phyloP scores from a whole-genome alignment of 2,797 vertebrate genomes.

The Bradypus variegatus region DNA sequence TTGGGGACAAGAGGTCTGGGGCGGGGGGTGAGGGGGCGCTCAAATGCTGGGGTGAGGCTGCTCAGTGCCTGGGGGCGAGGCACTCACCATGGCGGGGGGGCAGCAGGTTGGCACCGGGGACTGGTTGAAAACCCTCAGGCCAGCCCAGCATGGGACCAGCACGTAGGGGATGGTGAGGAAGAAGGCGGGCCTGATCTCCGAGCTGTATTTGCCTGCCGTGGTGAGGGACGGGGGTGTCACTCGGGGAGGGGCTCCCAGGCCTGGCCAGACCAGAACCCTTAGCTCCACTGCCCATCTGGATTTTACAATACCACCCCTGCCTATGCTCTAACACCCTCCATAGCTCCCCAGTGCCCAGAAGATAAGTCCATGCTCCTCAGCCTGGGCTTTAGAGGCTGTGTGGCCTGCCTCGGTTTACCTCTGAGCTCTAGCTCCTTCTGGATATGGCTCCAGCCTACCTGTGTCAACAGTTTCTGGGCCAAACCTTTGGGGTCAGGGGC shows the following conservation, averaged over 20 bases:
- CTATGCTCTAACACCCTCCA: background rate
- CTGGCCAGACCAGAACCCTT: background rate
- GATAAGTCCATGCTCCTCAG: background rate
- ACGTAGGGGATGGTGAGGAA: constrained; percentile 86
- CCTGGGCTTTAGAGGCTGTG: background rate
- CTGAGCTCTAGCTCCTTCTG: background rate
- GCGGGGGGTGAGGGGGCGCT: background rate
- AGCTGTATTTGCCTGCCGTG: constrained; percentile 85
- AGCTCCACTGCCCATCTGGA: background rate
- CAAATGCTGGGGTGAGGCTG: background rate
- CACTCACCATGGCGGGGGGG: constrained; percentile 76
- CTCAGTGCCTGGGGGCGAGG: background rate
- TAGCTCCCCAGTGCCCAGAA: background rate
- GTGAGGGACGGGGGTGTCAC: background rate
- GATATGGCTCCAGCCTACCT: background rate
- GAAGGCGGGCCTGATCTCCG: constrained; percentile 83
- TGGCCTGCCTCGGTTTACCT: constrained; percentile 3
- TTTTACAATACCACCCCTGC: background rate
- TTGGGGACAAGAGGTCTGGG: background rate
- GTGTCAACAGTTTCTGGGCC: background rate
- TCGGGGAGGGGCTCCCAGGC: accelerated
- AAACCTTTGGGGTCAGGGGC: background rate
- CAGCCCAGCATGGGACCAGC: constrained; percentile 81
- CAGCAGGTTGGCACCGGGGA: constrained; percentile 69
- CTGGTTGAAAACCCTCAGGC: constrained; percentile 77